phyloP scores from a whole-genome alignment of 2,888 invertebrate genomes.

The Julus scandinavius region DNA sequence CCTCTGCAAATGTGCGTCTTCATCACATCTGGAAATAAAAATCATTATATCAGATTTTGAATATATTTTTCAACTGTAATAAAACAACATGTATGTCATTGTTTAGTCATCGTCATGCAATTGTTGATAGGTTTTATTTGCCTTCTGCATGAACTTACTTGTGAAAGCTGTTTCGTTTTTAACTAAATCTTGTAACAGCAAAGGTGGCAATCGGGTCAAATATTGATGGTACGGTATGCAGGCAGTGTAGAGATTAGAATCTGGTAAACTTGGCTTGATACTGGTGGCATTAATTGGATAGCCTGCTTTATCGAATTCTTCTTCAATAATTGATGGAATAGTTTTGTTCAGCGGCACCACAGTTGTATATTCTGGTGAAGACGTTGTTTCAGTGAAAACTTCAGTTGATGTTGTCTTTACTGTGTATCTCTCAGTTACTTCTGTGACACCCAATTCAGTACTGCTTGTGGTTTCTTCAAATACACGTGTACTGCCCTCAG shows the following conservation, averaged over 20 bases:
- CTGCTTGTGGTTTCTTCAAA: not conserved
- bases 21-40: constrained; percentile 8
- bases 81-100: too few species aligned
- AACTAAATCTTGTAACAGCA: constrained; percentile 10
- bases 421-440: not conserved
- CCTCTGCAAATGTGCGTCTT: constrained; percentile 51
- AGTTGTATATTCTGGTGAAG: not conserved
- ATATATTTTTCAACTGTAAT: too few species aligned
- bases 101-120: too few species aligned
- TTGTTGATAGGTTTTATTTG: too few species aligned
- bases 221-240: constrained; percentile 39
- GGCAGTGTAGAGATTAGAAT: constrained; percentile 39
- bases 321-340: constrained; percentile 36
- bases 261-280: not conserved
- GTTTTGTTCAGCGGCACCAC: not conserved
- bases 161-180: constrained; percentile 30
- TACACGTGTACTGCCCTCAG: not conserved
- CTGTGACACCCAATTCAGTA: not conserved
- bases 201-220: not conserved
- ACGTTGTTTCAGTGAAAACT: not conserved
- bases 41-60: not conserved
- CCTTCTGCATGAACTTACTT: not conserved
- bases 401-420: not conserved
- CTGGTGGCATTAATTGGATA: constrained; percentile 15
- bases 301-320: constrained; percentile 37